These are phyloP conservation scores for Noctuana brunneofusca DNA, from an alignment of 2,888 invertebrate genomes.

Conservation along the genomic window DNA sequence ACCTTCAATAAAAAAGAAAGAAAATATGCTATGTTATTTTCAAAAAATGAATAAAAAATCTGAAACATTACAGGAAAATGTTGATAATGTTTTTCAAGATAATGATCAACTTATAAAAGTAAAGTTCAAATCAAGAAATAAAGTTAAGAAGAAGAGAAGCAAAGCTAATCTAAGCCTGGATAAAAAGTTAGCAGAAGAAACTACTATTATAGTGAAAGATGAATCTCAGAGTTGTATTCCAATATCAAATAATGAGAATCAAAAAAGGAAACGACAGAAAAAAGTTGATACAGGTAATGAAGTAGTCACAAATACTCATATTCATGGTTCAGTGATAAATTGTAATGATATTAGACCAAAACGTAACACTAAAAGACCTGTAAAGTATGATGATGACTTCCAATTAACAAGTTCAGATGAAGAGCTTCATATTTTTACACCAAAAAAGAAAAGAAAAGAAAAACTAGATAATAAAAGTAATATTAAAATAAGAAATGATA, in stretches of 20 bases:
- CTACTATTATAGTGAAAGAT: neutral
- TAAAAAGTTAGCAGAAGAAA: neutral
- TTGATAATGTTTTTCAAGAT: constrained; percentile 41
- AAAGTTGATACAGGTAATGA: constrained; percentile 33
- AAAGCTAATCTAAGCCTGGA: neutral
- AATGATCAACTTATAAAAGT: constrained; percentile 57
- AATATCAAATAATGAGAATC: constrained; percentile 34
- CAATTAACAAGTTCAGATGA: constrained; percentile 67
- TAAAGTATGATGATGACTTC: constrained; percentile 65
- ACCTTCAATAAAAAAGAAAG: constrained; percentile 83
- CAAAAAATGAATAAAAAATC: constrained; percentile 72
- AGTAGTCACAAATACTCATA: constrained; percentile 23
- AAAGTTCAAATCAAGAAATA: constrained; percentile 57
- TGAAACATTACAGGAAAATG: constrained; percentile 37
- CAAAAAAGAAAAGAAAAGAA: constrained; percentile 62
- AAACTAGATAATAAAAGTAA: constrained; percentile 20
- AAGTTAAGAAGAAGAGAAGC: constrained; percentile 54
- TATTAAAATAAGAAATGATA: constrained; percentile 17
- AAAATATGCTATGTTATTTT: constrained; percentile 84
- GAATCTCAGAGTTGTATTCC: constrained; percentile 3
- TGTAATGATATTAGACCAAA: constrained; percentile 56
- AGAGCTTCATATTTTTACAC: constrained; percentile 70
- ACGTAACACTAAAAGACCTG: constrained; percentile 63
- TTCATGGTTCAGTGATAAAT: constrained; percentile 1
- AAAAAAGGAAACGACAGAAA: constrained; percentile 43